Evolutionary conservation across 2,113 vertebrate species (phyloP), one percentile per base, ranked within the genome.

Genomic region (Ctenodactylus gundi): DNA sequence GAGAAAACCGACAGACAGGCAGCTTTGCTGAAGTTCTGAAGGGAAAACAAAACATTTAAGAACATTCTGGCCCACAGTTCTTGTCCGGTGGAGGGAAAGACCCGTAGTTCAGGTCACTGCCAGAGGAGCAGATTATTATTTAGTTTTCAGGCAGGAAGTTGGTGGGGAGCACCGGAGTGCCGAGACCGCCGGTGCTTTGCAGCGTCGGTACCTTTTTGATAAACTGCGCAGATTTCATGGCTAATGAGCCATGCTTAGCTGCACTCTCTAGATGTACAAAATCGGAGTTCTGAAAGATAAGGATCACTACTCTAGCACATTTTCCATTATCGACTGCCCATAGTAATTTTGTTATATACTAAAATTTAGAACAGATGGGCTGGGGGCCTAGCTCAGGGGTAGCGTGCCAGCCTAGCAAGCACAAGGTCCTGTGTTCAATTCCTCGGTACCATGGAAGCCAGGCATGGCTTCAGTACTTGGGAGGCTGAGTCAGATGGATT

Each of bases 191-290:
- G 5, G 70, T 41, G 44, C 84, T 93, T 93, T 90, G 86, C 65
- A 95, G 93, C 90, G 90, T 68, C 85, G 82, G 91, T 87, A 96
- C 60, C 85, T 95, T 90, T 96, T 87, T 87, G 92, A 97, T 94
- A 96, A 97, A 97, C 3, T 84, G 83, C 77, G 87, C 73, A 76
- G 86, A 89, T 90, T 97, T 92, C 41, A 87, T 67, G 94, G 92
- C 91, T 97, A 97, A 97, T 95, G 94, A 97, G 65, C 88, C 95
- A 75, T 88, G 93, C 65, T 90, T 90, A 90, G 21, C 87, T 86
- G 57, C 67, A 77, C 84, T 96, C 94, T 77, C 88, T 89, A 96
- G 84, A 90, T 78, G 73, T 65, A 95, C 78, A 92, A 96, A 97
- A 94, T 80, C 75, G 94, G 92, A 94, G 51, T 58, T 80, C 15